Evolutionary conservation across 2,888 invertebrate species (phyloP).

Genomic region (Megalurothrips usitatus): DNA sequence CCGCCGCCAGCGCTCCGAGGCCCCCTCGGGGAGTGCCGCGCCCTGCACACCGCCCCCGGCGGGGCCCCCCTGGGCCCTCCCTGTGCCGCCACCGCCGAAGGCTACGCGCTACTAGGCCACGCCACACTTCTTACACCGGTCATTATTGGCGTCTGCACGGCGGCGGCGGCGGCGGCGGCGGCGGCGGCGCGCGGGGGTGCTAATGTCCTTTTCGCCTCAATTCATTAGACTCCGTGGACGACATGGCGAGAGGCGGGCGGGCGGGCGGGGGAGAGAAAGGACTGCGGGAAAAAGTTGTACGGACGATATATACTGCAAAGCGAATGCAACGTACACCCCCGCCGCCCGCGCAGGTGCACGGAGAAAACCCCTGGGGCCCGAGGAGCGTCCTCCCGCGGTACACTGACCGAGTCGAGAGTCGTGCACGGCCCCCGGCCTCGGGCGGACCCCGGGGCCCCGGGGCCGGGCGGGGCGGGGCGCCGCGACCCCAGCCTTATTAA

Average conservation of each 20-base stretch:
- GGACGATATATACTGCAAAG: too few relatives aligned
- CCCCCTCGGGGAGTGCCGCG: too few relatives aligned
- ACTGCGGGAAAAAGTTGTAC: too few relatives aligned
- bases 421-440: too few relatives aligned
- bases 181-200: not conserved
- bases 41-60: not conserved
- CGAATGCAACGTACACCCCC: too few relatives aligned
- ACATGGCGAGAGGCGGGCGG: too few relatives aligned
- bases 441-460: slow-evolving; percentile 42
- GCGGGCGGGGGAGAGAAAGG: too few relatives aligned
- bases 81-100: not conserved
- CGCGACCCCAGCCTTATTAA: too few relatives aligned
- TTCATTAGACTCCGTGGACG: not conserved
- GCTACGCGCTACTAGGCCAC: not conserved
- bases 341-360: too few relatives aligned
- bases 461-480: slow-evolving; percentile 37
- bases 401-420: slow-evolving; percentile 19
- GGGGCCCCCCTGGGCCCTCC: not conserved
- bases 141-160: not conserved
- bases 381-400: too few relatives aligned
- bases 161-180: too few relatives aligned
- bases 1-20: not conserved
- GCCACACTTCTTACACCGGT: slow-evolving; percentile 11
- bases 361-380: too few relatives aligned
- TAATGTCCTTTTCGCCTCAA: not conserved